Evolutionary conservation across 2,113 vertebrate genomes (phyloP), one percentile per base, ranked within the genome.

Genomic region (Argyrosomus japonicus): DNA sequence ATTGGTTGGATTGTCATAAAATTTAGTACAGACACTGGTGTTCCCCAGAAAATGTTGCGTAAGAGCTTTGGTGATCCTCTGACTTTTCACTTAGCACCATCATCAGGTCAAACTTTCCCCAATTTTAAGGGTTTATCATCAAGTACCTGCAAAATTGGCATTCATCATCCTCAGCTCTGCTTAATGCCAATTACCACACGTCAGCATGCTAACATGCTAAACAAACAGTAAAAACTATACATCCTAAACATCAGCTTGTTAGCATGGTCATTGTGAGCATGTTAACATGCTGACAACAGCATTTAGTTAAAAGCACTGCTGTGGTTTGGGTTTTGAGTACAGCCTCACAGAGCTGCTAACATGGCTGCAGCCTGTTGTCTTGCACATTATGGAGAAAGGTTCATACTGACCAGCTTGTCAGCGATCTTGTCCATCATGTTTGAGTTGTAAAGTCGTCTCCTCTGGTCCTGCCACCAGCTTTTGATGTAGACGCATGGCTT

Each of bases 391-490:
- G 14, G 5, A 56, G 8, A 19, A n/a, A 27, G 1, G 14, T 21
- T 14, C 4, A 6, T 5, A 83, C 96, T 95, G 84, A 98, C 98
- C 97, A 99, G 92, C 71, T 98, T 99, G 88, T 99, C 97, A 0
- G 97, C 98, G 4, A 99, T 97, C 93, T 96, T 97, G 91, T 99
- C 98, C 96, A 99, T 97, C 93, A 98, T 97, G 92, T 98, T 99
- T 71, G 97, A 95, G 0, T 99, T 99, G 91, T 99, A 99, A 53
- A 99, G 95, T 6, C 98, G 93, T 67, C 98, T 94, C 45, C 97
- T 93, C 82, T 99, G 98, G 93, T 99, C 98, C 18, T 98, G 97
- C 98, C 98, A 99, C 97, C 97, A 98, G 94, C 97, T 99, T 89
- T 96, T 98, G 91, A 99, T 99, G 85, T 98, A 99, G 82, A 98